Conservation (phyloP, 2,797 vertebrate species). For the Tokudaia muenninki region DNA sequence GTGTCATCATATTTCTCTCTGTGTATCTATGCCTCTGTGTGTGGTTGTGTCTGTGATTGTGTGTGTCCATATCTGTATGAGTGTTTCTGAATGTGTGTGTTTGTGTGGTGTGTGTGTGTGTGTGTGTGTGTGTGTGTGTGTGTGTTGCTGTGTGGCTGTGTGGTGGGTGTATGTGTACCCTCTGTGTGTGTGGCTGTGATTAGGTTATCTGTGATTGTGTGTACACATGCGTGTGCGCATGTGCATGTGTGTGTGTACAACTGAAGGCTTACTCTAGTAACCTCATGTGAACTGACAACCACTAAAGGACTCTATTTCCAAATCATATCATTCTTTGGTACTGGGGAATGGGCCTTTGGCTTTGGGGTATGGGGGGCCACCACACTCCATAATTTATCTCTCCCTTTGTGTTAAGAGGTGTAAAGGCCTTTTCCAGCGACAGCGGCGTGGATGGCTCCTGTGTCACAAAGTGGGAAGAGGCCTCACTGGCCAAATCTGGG, state of each 20-base stretch:
- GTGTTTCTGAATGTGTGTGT: not conserved
- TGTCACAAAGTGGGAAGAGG: not conserved
- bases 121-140: not conserved
- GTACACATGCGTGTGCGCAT: not conserved
- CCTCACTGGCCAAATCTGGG: rapidly evolving
- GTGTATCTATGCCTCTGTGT: not conserved
- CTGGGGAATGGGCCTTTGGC: not conserved
- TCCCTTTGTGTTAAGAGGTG: too few relatives aligned
- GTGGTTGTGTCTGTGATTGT: not conserved
- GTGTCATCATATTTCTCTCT: not conserved
- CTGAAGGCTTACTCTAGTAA: not conserved
- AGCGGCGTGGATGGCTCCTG: rapidly evolving
- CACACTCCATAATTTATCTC: too few relatives aligned
- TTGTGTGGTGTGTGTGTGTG: not conserved
- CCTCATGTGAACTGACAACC: too few relatives aligned
- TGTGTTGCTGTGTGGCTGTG: not conserved
- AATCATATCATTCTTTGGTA: not conserved
- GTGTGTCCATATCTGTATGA: not conserved
- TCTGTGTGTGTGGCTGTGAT: not conserved
- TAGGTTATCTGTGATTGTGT: not conserved
- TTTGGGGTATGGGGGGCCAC: rapidly evolving
- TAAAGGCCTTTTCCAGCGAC: rapidly evolving
- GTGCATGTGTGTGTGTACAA: not conserved
- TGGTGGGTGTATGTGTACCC: not conserved
- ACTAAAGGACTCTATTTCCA: not conserved